These are phyloP conservation scores for Sepiola atlantica DNA, from an alignment of 2,888 invertebrate species.

Conservation along the genomic window DNA sequence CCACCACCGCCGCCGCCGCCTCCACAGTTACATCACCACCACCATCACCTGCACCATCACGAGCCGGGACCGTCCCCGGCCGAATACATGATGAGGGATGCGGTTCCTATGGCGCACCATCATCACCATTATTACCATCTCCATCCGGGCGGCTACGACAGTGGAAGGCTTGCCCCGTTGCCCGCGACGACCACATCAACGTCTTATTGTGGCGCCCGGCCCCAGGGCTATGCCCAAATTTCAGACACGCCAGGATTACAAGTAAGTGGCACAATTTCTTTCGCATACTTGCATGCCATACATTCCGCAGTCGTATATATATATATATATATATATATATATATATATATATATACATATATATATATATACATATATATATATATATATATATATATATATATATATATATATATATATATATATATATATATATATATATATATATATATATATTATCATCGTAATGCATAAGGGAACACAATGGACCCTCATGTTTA, in stretches of 20 bases:
- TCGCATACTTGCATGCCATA: not conserved
- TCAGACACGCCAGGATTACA: constrained; percentile 34
- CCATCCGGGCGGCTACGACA: constrained; percentile 16
- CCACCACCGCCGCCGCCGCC: not conserved
- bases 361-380: no score
- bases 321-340: no score
- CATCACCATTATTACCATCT: constrained; percentile 43
- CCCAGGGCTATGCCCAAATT: constrained; percentile 33
- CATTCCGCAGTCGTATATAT: no score
- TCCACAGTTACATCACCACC: constrained; percentile 35
- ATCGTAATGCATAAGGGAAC: no score
- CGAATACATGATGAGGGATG: constrained; percentile 39
- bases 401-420: no score
- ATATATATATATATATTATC: no score
- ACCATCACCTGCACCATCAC: constrained; percentile 40
- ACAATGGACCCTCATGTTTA: no score
- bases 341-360: no score
- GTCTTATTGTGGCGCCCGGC: constrained; percentile 17
- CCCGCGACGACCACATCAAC: not conserved
- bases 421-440: no score
- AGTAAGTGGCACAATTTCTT: not conserved
- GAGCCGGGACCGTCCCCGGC: not conserved
- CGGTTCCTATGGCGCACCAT: constrained; percentile 38
- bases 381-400: no score
- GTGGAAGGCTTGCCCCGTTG: constrained; percentile 23